Evolutionary conservation across 2,888 invertebrate species (phyloP), one percentile per base, ranked within the genome.

Genomic region (Mactromeris polynyma): DNA sequence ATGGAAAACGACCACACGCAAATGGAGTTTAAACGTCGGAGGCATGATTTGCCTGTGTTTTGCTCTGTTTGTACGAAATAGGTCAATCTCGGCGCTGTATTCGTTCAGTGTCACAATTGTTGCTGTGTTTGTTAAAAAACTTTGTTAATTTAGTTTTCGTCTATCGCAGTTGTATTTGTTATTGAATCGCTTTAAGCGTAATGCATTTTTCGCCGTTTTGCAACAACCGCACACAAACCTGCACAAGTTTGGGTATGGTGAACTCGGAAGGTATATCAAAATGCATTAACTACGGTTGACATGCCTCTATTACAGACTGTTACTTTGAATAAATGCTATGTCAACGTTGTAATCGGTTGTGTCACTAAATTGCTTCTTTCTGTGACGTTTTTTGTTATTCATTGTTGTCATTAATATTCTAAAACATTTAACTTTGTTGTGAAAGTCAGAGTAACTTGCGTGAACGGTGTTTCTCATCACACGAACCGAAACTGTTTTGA

Each of bases 1-100:
- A 21, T n/a, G 40, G 54, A 78, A 69, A 40, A 38, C 83, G 87
- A 80, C 87, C 87, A 87, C 87, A 83, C 87, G 87, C 87, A 58
- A 64, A 31, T 58, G 31, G 38, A n/a, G 36, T 78, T 78, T 83
- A 73, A 86, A 83, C 83, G 83, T 79, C 83, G 83, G 83, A 64
- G 83, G 83, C 78, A 33, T 33, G 77, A 84, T 7, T 77, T 84
- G 38, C 21, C 36, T 78, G 36, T 26, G 78, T 73, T 73, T 73
- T 73, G 73, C 73, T 33, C 3, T 21, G 64, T 14, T 69, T n/a
- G 73, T 69, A 46, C 69, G 83, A 83, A 83, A 83, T 83, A 83
- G 83, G 83, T 83, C 83, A 83, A 31, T 42, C 31, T 31, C 36
- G 73, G 19, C 17, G 31, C 33, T 73, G 42, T 33, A 17, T 73